Conservation (phyloP, 2,113 vertebrate genomes). For the Lagopus muta region DNA sequence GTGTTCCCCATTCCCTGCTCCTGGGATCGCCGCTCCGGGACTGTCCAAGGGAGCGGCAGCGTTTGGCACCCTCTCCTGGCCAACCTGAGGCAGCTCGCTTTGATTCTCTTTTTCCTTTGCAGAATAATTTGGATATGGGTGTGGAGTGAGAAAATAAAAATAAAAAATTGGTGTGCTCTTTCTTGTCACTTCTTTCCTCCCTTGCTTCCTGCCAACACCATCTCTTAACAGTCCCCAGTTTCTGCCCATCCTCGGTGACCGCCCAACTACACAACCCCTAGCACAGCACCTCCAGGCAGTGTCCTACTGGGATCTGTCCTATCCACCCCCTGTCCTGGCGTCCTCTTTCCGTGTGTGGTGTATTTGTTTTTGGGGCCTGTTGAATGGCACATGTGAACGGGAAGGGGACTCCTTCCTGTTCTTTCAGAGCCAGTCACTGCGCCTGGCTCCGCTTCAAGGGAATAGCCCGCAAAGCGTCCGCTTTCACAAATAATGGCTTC, state of each 20-base stretch:
- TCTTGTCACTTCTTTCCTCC: fast-evolving
- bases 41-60: neutral
- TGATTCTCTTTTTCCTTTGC: fast-evolving
- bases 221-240: neutral
- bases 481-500: conserved; percentile 85
- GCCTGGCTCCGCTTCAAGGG: conserved; percentile 72
- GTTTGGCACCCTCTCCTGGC: conserved; percentile 25
- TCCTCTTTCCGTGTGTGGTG: neutral
- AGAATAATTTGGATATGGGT: fast-evolving
- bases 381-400: conserved; percentile 30
- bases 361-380: conserved; percentile 49
- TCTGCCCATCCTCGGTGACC: neutral
- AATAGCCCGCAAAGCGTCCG: conserved; percentile 59
- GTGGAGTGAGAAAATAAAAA: neutral
- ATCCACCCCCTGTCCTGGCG: fast-evolving
- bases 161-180: neutral
- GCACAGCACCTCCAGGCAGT: neutral
- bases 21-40: neutral
- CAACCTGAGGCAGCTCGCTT: fast-evolving
- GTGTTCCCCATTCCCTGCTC: too few relatives aligned
- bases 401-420: conserved; percentile 71
- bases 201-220: fast-evolving
- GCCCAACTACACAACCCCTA: fast-evolving
- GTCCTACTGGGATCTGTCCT: fast-evolving
- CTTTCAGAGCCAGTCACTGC: conserved; percentile 64